phyloP scores from a whole-genome alignment of 2,888 invertebrate genomes.

The Oasisia sp. region DNA sequence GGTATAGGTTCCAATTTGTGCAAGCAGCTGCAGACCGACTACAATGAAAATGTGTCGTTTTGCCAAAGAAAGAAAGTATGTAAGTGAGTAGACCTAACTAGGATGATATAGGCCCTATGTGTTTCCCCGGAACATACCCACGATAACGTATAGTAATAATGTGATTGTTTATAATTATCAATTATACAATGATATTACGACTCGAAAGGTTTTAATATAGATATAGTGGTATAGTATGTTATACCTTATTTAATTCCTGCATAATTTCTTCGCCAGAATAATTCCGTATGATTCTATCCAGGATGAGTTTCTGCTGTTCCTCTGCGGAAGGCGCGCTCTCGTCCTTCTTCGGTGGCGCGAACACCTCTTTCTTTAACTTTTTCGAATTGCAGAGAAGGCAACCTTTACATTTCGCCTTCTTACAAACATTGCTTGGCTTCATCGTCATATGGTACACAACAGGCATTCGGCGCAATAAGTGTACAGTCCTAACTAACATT shows the following conservation, averaged over 20 bases:
- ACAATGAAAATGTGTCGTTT: too few relatives aligned
- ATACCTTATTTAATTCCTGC: constrained; percentile 4
- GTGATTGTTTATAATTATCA: neutral
- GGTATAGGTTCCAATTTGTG: too few relatives aligned
- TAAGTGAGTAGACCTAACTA: too few relatives aligned
- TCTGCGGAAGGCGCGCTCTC: neutral
- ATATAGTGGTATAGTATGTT: neutral
- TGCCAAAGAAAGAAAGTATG: too few relatives aligned
- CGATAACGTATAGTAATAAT: neutral
- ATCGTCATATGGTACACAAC: constrained; percentile 19
- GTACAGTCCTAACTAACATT: neutral
- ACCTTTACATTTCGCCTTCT: constrained; percentile 19
- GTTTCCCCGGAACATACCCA: too few relatives aligned
- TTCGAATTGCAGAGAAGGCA: constrained; percentile 7
- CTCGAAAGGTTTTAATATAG: neutral
- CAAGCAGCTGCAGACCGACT: too few relatives aligned
- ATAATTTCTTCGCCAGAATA: neutral
- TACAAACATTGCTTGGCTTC: constrained; percentile 18
- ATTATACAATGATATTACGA: neutral
- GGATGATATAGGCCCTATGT: too few relatives aligned
- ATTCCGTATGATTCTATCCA: constrained; percentile 20
- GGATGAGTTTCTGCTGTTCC: constrained; percentile 5
- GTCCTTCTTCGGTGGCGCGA: constrained; percentile 25
- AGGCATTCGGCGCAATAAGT: neutral
- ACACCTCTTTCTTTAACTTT: constrained; percentile 3